phyloP scores from a whole-genome alignment of 2,113 vertebrate genomes.

The Astur gentilis region DNA sequence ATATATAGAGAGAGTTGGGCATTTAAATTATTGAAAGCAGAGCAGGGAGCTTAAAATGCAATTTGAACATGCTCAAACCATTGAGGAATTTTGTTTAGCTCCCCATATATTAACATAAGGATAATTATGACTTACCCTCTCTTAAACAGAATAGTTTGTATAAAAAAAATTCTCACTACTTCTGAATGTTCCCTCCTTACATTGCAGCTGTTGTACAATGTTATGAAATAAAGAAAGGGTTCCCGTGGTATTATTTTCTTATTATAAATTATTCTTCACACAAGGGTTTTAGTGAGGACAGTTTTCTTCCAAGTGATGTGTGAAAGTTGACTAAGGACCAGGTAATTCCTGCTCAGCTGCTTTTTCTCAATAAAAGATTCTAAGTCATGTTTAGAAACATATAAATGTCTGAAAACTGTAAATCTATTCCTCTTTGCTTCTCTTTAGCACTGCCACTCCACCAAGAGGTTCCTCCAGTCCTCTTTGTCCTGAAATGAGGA shows the following conservation, averaged over 20 bases:
- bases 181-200: not conserved
- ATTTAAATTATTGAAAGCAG: not conserved
- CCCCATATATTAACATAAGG: not conserved
- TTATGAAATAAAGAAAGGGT: not conserved
- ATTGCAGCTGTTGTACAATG: not conserved
- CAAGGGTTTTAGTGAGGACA: not conserved
- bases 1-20: not conserved
- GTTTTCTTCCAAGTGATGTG: not conserved
- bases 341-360: not conserved
- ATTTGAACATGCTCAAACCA: not conserved
- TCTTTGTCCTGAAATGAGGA: not conserved
- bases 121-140: not conserved
- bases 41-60: not conserved
- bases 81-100: not conserved
- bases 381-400: not conserved
- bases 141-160: not conserved
- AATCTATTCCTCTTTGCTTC: not conserved
- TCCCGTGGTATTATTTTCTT: not conserved
- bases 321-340: not conserved
- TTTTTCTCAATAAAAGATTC: not conserved
- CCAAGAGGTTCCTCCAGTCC: not conserved
- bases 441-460: not conserved
- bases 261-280: not conserved
- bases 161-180: not conserved
- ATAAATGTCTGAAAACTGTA: not conserved